Conservation (phyloP, 2,888 invertebrate species). For the Minunthozetes semirufus region DNA sequence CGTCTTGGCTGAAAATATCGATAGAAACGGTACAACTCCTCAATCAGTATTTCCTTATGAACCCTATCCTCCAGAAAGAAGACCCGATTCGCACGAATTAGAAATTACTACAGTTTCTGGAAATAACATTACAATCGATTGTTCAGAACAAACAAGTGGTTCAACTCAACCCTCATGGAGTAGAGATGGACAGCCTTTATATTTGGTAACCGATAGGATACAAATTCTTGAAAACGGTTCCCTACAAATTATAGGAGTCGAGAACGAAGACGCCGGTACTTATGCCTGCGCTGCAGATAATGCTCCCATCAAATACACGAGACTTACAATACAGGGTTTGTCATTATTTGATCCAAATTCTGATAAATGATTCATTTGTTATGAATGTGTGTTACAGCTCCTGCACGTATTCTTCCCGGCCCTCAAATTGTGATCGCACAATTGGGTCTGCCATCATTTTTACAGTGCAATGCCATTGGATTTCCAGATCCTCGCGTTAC, state of each 20-base stretch:
- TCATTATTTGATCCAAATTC: background rate
- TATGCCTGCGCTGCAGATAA: conserved; percentile 34
- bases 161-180: conserved; percentile 18
- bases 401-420: conserved; percentile 40
- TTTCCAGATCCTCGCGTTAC: conserved; percentile 42
- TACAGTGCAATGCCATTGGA: conserved; percentile 44
- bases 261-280: conserved; percentile 28
- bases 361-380: background rate
- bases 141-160: background rate
- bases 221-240: conserved; percentile 28
- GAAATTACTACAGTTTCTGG: conserved; percentile 37
- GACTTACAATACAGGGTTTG: conserved; percentile 5
- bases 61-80: conserved; percentile 23
- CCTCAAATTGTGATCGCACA: conserved; percentile 42
- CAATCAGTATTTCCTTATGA: conserved; percentile 4
- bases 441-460: conserved; percentile 43
- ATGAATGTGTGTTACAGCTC: conserved; percentile 31
- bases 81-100: conserved; percentile 31
- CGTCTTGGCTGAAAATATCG: background rate
- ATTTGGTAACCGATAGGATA: background rate
- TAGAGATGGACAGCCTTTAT: conserved; percentile 30
- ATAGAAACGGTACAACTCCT: background rate
- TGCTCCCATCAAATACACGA: background rate
- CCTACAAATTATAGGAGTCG: background rate
- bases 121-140: conserved; percentile 30